Base-by-base conservation (phyloP, 2,113 vertebrate species). In the Periophthalmodon schlosseri region DNA sequence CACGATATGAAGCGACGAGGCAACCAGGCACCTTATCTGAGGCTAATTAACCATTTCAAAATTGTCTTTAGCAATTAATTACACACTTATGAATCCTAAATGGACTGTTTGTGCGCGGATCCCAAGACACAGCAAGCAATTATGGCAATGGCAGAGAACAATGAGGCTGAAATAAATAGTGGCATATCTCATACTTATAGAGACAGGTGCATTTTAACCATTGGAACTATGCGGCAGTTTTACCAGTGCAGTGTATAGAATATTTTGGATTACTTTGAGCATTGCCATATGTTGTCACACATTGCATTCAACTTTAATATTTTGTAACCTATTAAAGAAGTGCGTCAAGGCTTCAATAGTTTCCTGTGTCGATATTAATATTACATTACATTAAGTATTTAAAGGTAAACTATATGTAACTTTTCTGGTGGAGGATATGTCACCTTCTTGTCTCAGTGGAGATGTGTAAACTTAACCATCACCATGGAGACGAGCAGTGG, bases 11-110 rank as follows among this genome's bases (percentile, higher is more conserved):
- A 73, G 75, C 28, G 28, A 69, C 76, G 21, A 61, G 52, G 64
- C 57, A 66, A 20, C 5, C 33, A 20, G 67, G 44, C 75, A 80
- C 13, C 76, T 75, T 75, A 77, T 83, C 74, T 75, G 76, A 14
- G 20, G 14, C 15, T 61, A 74, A 79, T 78, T 72, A 78, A 57
- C 54, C 46, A 18, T 75, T 78, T 79, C 33, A 70, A 75, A 84
- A 80, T 75, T 34, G 70, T 49, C 12, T 74, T 86, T 79, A 85
- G 64, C 54, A 73, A 71, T 79, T 73, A 75, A 76, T 82, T 65
- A 80, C 57, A 73, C 39, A 34, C 39, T 82, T 61, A 74, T 77
- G 75, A 82, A 82, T 77, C 28, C 63, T 68, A 57, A 80, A 80
- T 71, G 50, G 74, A 72, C 52, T 68, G 73, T 74, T 86, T 65